A percentile compares a stretch with the other conserved stretches of the same genome.
Evolutionary conservation across 2,888 invertebrate species (phyloP).

Genomic region (Tuberolachnus salignus): DNA sequence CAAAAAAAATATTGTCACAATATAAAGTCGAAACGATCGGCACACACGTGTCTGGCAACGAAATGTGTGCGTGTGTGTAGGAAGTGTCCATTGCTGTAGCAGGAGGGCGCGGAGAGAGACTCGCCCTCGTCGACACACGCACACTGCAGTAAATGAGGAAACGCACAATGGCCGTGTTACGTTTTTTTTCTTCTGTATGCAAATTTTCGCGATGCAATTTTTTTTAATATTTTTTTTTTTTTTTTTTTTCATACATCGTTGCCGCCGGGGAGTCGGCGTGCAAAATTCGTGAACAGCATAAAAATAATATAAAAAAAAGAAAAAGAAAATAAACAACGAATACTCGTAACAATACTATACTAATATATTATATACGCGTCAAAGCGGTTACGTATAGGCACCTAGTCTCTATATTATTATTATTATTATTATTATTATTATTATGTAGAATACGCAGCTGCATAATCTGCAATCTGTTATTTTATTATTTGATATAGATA

Average conservation of each 20-base stretch:
- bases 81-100: neutral
- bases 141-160: constrained; percentile 12
- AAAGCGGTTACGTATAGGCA: neutral
- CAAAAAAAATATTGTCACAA: too few relatives aligned
- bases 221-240: too few relatives aligned
- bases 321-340: neutral
- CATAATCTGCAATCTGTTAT: too few relatives aligned
- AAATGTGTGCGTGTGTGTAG: neutral
- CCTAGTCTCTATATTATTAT: too few relatives aligned
- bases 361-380: constrained; percentile 2
- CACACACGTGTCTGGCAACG: constrained; percentile 20
- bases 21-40: too few relatives aligned
- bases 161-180: constrained; percentile 11
- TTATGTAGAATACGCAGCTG: too few relatives aligned
- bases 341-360: constrained; percentile 8
- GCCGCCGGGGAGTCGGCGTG: neutral
- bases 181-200: neutral
- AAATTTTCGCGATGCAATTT: constrained; percentile 32
- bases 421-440: too few relatives aligned
- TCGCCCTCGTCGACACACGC: neutral
- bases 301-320: neutral
- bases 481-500: too few relatives aligned
- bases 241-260: neutral
- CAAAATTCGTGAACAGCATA: neutral
- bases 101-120: constrained; percentile 17